Evolutionary conservation across 2,113 vertebrate species (phyloP).

Genomic region (Saguinus midas): DNA sequence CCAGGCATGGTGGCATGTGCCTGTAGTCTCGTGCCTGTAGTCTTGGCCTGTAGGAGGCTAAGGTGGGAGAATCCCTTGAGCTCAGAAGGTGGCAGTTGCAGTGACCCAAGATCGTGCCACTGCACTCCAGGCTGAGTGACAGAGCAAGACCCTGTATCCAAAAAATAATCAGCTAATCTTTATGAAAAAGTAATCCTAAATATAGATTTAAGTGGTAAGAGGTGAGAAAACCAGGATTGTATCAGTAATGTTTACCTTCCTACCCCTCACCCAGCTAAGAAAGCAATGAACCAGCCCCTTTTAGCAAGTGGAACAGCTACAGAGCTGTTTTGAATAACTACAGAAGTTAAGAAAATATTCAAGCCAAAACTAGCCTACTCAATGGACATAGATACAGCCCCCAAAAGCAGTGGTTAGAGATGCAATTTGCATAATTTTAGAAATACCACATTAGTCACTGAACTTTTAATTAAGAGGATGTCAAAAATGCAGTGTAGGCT

Average conservation of each 20-base stretch:
- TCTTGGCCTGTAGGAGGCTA: too few species aligned
- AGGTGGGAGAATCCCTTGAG: too few species aligned
- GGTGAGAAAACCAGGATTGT: background rate
- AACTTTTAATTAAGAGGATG: background rate
- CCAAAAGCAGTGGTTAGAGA: background rate
- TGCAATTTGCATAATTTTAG: slow-evolving; percentile 12
- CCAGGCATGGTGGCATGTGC: too few species aligned
- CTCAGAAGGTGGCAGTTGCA: too few species aligned
- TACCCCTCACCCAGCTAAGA: background rate
- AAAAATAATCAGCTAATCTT: background rate
- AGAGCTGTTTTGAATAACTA: background rate
- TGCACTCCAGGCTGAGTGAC: too few species aligned
- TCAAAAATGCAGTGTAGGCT: background rate
- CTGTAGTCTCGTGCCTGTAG: too few species aligned
- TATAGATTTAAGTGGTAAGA: background rate
- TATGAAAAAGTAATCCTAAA: background rate
- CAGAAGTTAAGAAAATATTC: slow-evolving; percentile 25
- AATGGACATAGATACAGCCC: background rate
- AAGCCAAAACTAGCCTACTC: background rate
- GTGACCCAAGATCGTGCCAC: too few species aligned
- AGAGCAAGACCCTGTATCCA: too few species aligned
- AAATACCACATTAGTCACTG: background rate
- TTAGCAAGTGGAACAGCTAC: background rate
- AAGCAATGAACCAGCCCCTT: background rate
- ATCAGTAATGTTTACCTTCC: background rate